phyloP scores from a whole-genome alignment of 1,140 invertebrate genomes.

The Drosophila busckii region DNA sequence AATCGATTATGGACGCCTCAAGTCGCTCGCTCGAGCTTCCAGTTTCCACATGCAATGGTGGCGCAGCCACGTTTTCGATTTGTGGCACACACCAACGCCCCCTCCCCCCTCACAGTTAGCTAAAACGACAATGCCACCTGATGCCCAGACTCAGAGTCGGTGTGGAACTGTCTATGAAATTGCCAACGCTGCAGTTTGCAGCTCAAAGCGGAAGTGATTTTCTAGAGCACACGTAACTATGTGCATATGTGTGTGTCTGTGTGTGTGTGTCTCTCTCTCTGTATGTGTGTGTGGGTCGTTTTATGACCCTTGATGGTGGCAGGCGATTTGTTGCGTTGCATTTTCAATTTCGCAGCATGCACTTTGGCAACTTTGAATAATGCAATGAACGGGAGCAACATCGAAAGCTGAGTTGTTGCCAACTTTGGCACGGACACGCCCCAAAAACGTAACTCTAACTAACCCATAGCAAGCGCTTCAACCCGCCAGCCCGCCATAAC shows the following conservation, averaged over 20 bases:
- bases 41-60: constrained; percentile 5
- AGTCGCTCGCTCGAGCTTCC: no score
- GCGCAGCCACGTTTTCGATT: constrained; percentile 65
- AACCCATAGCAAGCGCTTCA: no score
- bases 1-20: constrained; percentile 41
- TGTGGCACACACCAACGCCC: constrained; percentile 56
- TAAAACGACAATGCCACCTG: constrained; percentile 32
- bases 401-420: no score
- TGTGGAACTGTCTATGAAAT: constrained; percentile 44
- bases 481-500: background rate
- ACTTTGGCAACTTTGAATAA: constrained; percentile 69
- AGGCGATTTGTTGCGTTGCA: constrained; percentile 74
- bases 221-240: constrained; percentile 41
- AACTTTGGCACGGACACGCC: constrained; percentile 21
- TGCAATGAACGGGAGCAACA: constrained; percentile 53
- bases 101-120: constrained; percentile 5
- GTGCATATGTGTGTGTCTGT: constrained; percentile 1
- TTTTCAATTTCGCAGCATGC: constrained; percentile 66
- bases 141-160: constrained; percentile 11
- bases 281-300: constrained; percentile 35
- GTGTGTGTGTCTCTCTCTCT: constrained; percentile 1
- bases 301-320: constrained; percentile 74
- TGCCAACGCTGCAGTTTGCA: constrained; percentile 58
- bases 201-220: constrained; percentile 68
- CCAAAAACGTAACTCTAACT: no score